A percentile compares a stretch with the other conserved stretches of the same genome.
phyloP scores from a whole-genome alignment of 2,113 vertebrate species.

The Cephalopterus ornatus region DNA sequence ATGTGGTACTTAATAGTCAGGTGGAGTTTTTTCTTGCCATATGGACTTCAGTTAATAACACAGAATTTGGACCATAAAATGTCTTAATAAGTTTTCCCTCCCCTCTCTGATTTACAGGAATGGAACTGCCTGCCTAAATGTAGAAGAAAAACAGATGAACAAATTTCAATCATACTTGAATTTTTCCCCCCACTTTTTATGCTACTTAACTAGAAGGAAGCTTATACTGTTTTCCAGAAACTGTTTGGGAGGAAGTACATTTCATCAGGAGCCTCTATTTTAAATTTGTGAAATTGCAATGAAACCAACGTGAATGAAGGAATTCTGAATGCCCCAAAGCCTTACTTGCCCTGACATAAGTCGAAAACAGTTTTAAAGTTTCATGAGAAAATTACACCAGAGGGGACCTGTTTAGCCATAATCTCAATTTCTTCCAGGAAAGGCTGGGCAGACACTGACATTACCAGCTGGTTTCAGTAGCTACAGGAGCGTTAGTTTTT shows the following conservation, averaged over 20 bases:
- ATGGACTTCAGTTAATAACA: not conserved
- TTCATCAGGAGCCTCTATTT: not conserved
- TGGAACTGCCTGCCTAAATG: not conserved
- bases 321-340: not conserved
- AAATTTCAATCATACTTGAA: not conserved
- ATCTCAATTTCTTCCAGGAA: not conserved
- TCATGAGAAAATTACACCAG: not conserved
- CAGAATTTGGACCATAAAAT: not conserved
- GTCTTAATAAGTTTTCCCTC: not conserved
- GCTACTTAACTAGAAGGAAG: not conserved
- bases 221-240: not conserved
- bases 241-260: not conserved
- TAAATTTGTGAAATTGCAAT: not conserved
- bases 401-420: not conserved
- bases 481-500: not conserved
- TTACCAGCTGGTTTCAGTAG: not conserved
- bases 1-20: not conserved
- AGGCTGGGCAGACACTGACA: not conserved
- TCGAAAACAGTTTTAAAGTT: not conserved
- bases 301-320: not conserved
- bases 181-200: not conserved
- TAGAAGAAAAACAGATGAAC: not conserved
- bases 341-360: not conserved
- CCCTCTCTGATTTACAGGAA: not conserved
- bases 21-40: accelerated